A percentile compares a stretch with the other conserved stretches of the same genome.
These are phyloP conservation scores for Pegoplata infirma DNA, from an alignment of 2,888 invertebrate species.

Conservation along the genomic window DNA sequence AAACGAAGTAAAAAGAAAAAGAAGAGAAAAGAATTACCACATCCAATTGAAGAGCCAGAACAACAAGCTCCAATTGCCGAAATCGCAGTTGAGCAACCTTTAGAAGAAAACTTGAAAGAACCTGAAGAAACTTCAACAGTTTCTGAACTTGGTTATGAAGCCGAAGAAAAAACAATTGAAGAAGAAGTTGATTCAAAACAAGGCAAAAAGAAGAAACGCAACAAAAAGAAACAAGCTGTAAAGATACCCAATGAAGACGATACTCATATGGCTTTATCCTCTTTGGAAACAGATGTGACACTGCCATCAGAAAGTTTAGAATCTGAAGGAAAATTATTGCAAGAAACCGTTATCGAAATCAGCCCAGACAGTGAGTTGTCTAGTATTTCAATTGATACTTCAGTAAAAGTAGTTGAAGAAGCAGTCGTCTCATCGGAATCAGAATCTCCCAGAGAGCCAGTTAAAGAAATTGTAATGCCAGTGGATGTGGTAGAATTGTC, in stretches of 20 bases:
- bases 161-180: slow-evolving; percentile 82
- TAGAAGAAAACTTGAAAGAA: slow-evolving; percentile 23
- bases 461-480: slow-evolving; percentile 79
- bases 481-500: slow-evolving; percentile 77
- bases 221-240: slow-evolving; percentile 80
- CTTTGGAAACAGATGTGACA: slow-evolving; percentile 77
- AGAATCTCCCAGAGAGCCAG: slow-evolving; percentile 80
- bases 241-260: slow-evolving; percentile 79
- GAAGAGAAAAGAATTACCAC: slow-evolving; percentile 78
- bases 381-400: slow-evolving; percentile 80
- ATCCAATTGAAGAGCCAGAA: slow-evolving; percentile 54
- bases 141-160: slow-evolving; percentile 82
- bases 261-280: slow-evolving; percentile 78
- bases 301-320: slow-evolving; percentile 70
- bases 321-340: slow-evolving; percentile 69
- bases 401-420: slow-evolving; percentile 85
- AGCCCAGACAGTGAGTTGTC: slow-evolving; percentile 77
- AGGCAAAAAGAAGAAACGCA: slow-evolving; percentile 78
- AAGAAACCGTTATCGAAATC: slow-evolving; percentile 76
- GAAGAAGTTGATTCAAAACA: slow-evolving; percentile 73
- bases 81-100: slow-evolving; percentile 6
- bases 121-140: slow-evolving; percentile 49
- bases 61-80: background rate
- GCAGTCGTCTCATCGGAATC: slow-evolving; percentile 80
- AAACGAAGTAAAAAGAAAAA: slow-evolving; percentile 83